These are phyloP conservation scores for Sternotherus odoratus DNA, from an alignment of 2,797 vertebrate genomes.

Conservation along the genomic window DNA sequence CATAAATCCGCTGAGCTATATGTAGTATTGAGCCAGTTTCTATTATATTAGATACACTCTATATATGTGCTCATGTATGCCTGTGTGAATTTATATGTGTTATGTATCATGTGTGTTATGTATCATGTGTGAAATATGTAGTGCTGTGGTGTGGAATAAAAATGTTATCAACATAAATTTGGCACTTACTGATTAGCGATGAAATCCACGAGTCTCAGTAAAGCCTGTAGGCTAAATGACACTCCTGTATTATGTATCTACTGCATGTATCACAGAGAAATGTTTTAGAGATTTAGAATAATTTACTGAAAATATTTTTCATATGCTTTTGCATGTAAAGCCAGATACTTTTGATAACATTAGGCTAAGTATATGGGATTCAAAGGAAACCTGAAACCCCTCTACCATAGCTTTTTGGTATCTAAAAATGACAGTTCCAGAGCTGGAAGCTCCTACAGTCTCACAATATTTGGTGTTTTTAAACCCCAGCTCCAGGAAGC, in stretches of 20 bases:
- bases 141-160: not conserved
- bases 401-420: not conserved
- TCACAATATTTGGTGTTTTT: not conserved
- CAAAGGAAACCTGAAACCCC: not conserved
- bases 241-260: not conserved
- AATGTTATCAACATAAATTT: too few relatives aligned
- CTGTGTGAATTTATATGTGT: not conserved
- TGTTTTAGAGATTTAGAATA: not conserved
- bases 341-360: not conserved
- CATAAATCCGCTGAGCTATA: not conserved
- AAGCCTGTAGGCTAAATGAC: not conserved
- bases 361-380: not conserved
- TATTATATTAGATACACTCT: not conserved
- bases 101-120: not conserved
- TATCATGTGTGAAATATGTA: not conserved
- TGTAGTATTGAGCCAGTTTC: not conserved
- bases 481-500: not conserved
- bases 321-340: not conserved
- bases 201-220: not conserved
- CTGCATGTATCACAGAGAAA: not conserved
- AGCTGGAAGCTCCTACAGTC: not conserved
- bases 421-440: not conserved
- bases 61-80: not conserved
- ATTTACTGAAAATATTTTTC: not conserved
- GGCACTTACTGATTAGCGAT: not conserved